Evolutionary conservation across 2,113 vertebrate species (phyloP).

Genomic region (Emydura subglobosa): DNA sequence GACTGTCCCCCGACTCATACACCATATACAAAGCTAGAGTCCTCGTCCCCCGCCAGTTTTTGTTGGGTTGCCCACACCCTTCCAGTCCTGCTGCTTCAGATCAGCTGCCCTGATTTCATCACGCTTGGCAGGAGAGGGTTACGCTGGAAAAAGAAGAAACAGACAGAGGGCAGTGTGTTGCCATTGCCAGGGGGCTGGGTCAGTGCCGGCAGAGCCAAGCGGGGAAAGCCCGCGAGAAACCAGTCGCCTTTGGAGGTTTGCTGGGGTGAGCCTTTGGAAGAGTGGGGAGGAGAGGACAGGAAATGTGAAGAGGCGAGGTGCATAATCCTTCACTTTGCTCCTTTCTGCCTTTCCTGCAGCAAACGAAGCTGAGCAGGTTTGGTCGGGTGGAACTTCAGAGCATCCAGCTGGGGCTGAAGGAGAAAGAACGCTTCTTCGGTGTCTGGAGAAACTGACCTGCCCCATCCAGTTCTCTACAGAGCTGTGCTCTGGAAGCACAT

Average conservation of each 20-base stretch:
- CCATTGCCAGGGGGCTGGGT: neutral
- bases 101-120: too few species aligned
- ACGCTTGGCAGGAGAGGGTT: neutral
- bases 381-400: neutral
- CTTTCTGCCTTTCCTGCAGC: neutral
- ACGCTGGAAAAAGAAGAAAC: neutral
- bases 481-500: neutral
- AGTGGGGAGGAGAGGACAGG: neutral
- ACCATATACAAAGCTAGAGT: neutral
- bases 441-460: neutral
- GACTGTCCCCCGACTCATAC: neutral
- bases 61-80: neutral
- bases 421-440: neutral
- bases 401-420: neutral
- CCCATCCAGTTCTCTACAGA: neutral
- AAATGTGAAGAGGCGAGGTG: neutral
- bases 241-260: neutral
- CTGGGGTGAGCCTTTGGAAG: neutral
- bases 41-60: neutral
- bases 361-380: neutral
- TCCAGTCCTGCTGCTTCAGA: neutral
- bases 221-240: neutral
- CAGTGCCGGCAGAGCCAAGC: too few species aligned
- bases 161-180: neutral
- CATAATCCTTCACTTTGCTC: neutral